phyloP scores from a whole-genome alignment of 2,113 vertebrate genomes.

The Capreolus pygargus region DNA sequence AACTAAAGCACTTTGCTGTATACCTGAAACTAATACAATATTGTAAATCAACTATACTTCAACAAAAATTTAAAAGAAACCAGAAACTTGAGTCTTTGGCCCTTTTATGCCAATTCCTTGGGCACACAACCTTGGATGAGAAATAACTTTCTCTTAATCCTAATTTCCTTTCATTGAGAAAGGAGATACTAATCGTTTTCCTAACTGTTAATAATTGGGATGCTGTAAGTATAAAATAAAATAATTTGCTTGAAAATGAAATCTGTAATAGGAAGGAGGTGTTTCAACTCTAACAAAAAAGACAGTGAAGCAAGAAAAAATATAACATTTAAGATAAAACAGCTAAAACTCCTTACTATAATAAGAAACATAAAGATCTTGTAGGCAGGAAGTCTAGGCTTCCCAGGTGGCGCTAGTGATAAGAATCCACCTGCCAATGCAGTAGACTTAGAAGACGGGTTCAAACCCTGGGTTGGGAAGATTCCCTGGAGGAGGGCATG shows the following conservation, averaged over 20 bases:
- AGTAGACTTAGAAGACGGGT: neutral
- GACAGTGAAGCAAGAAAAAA: neutral
- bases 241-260: slow-evolving; percentile 3
- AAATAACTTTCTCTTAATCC: neutral
- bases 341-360: neutral
- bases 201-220: neutral
- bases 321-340: neutral
- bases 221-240: neutral
- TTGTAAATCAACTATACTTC: neutral
- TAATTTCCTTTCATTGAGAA: neutral
- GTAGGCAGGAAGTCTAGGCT: neutral
- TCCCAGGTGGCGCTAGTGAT: neutral
- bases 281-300: neutral
- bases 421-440: neutral
- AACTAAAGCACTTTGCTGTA: neutral
- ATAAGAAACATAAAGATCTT: neutral
- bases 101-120: neutral
- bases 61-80: neutral
- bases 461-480: neutral
- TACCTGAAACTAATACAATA: neutral
- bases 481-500: neutral
- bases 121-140: neutral
- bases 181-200: neutral
- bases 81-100: neutral
- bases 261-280: neutral